Percentiles rank a stretch among this genome's conserved stretches.
Conservation (phyloP, 2,113 vertebrate species). For the Tamias sibiricus region DNA sequence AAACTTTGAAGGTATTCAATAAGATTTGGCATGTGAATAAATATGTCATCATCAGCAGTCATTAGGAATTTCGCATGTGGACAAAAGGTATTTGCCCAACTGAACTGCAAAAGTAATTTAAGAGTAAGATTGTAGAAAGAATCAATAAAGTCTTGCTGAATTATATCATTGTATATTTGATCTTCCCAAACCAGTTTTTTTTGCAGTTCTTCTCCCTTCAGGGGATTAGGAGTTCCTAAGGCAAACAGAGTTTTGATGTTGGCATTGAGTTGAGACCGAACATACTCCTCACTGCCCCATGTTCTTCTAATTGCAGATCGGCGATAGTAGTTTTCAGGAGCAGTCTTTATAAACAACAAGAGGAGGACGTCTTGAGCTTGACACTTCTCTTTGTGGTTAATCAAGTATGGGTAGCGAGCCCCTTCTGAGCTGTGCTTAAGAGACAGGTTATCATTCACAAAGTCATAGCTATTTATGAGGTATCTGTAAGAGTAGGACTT, state of each 20-base stretch:
- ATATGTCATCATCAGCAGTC: constrained; percentile 97
- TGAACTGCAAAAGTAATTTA: constrained; percentile 95
- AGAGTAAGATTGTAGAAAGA: constrained; percentile 96
- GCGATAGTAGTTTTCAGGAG: constrained; percentile 90
- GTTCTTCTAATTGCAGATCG: constrained; percentile 92
- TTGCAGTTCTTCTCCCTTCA: constrained; percentile 80
- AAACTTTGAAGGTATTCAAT: constrained; percentile 91
- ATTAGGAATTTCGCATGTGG: constrained; percentile 94
- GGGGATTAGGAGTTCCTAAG: constrained; percentile 85
- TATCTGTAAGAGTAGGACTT: constrained; percentile 95
- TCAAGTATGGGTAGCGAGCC: constrained; percentile 89
- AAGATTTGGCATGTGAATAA: constrained; percentile 95
- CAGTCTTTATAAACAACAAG: constrained; percentile 93
- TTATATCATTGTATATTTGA: constrained; percentile 87
- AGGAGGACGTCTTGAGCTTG: constrained; percentile 90
- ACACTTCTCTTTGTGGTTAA: constrained; percentile 92
- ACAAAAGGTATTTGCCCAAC: constrained; percentile 93
- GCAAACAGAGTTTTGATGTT: constrained; percentile 93
- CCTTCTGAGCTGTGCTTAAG: constrained; percentile 84
- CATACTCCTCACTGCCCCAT: constrained; percentile 93
- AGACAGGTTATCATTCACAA: constrained; percentile 91
- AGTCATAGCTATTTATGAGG: constrained; percentile 93
- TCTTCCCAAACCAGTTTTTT: constrained; percentile 88
- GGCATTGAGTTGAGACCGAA: constrained; percentile 85
- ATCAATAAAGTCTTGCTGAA: constrained; percentile 95